Evolutionary conservation across 2,113 vertebrate species (phyloP), one percentile per base, ranked within the genome.

Genomic region (Stomatorhinus ivindoensis): DNA sequence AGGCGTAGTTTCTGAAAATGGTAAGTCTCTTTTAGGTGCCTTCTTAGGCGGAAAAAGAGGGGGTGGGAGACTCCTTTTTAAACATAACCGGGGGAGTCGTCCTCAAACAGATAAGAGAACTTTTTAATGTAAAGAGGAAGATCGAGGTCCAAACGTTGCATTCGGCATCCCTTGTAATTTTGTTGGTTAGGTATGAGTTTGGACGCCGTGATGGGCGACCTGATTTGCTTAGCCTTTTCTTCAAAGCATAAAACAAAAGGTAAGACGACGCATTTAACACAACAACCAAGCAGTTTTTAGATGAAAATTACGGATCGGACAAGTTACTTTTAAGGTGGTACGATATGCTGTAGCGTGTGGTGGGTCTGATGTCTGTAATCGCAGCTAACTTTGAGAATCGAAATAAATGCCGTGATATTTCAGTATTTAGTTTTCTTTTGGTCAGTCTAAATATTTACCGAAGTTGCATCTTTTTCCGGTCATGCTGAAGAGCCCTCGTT

Each of bases 1-100:
- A 93, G 97, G 97, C 94, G 96, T 97, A 94, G 96, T 96, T 92
- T 96, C 97, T 19, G 96, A 98, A 91, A 96, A 98, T 95, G 97
- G 98, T 99, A 96, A 98, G 96, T 95, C 92, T 90, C 86, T 82
- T 73, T n/a, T 42, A 51, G 87, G 86, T 27, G 31, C 27, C 94
- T 91, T 82, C 27, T 58, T 87, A 84, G 51, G 46, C 50, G 90
- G 88, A 86, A 80, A 42, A 13, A 76, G 86, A 48, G 82, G 83
- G n/a, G 87, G 82, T 87, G 35, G 53, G 88, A 44, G 44, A 80
- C 27, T 53, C 39, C 27, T 13, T 90, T 89, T 90, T 84, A 48
- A 31, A 31, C 58, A 88, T 48, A 83, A 88, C 47, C 89, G 39
- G 86, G 89, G 80, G 21, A 48, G 86, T 83, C 87, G 65, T 39